Evolutionary conservation across 1,140 invertebrate species (phyloP), one percentile per base, ranked within the genome.

Genomic region (Nymphalis io): DNA sequence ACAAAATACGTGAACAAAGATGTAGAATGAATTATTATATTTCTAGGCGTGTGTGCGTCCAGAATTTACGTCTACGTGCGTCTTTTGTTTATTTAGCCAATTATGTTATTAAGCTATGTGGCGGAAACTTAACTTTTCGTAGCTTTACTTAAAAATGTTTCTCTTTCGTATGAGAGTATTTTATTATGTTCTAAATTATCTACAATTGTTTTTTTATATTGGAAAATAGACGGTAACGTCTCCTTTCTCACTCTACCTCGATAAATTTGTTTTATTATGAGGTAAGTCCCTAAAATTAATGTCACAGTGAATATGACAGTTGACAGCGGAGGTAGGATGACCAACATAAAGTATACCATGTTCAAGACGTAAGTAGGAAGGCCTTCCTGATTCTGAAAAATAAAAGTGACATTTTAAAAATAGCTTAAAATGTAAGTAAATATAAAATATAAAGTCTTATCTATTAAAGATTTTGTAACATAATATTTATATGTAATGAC

Each of bases 371-470:
- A 88, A 57, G 81, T 78, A 3, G 94, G 93, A 10, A 95, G 85
- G 70, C 93, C 91, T 51, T 92, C 89, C 92, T 94, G 93, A 75
- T 93, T 91, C 94, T 94, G 88, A 80, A 87, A 84, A 74, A 73
- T 73, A 81, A 74, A 44, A 53, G 46, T 60, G 61, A 38, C 6
- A 3, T 0, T 33, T 4, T 33, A 33, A 33, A 33, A 33, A 6
- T 33, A 33, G 6, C 10, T 33, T 33, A 33, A 33, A 33, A 8
- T 33, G 27, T 33, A 6, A 6, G 27, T 33, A 33, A n/a, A n/a
- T n/a, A n/a, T n/a, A n/a, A n/a, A n/a, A n/a, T n/a, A n/a, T n/a
- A n/a, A n/a, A n/a, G n/a, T n/a, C n/a, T n/a, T n/a, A n/a, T n/a
- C n/a, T n/a, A n/a, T n/a, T n/a, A n/a, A n/a, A n/a, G n/a, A n/a